Evolutionary conservation across 2,113 vertebrate genomes (phyloP).

Genomic region (Cairina moschata): DNA sequence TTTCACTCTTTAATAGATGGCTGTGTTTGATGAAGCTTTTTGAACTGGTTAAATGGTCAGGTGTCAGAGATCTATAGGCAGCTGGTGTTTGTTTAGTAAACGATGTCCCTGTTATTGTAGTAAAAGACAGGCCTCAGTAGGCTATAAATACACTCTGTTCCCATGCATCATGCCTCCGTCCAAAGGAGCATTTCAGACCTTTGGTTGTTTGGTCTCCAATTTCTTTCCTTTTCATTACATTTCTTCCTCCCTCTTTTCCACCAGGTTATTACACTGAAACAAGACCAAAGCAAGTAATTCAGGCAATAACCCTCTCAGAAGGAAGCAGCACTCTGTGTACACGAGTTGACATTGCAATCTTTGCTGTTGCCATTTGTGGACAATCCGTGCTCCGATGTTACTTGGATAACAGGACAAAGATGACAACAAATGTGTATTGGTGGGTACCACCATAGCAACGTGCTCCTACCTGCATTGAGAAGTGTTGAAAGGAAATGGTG

Average conservation of each 20-base stretch:
- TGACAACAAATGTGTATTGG: neutral
- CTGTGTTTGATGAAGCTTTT: conserved; percentile 48
- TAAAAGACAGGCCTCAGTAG: conserved; percentile 36
- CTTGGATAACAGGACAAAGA: neutral
- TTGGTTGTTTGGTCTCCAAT: conserved; percentile 13
- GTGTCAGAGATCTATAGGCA: conserved; percentile 38
- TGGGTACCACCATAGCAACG: neutral
- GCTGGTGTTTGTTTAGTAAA: conserved; percentile 67
- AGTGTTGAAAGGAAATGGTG: neutral
- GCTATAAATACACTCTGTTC: conserved; percentile 16
- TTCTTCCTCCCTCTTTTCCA: neutral
- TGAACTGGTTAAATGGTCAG: conserved; percentile 23
- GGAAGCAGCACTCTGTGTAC: neutral
- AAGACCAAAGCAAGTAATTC: conserved; percentile 24
- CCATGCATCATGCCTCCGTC: neutral
- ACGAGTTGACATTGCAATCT: neutral
- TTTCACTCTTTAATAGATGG: conserved; percentile 5
- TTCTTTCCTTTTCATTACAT: conserved; percentile 35
- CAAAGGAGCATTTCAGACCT: conserved; percentile 1
- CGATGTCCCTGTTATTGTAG: conserved; percentile 39
- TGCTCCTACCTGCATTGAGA: neutral
- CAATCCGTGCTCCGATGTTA: rapidly evolving
- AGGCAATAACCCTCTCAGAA: neutral
- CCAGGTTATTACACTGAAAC: conserved; percentile 29
- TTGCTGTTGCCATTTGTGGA: neutral